Percentiles rank a stretch among this genome's conserved stretches.
Evolutionary conservation across 1,140 invertebrate species (phyloP).

Genomic region (Rhynchophorus ferrugineus): DNA sequence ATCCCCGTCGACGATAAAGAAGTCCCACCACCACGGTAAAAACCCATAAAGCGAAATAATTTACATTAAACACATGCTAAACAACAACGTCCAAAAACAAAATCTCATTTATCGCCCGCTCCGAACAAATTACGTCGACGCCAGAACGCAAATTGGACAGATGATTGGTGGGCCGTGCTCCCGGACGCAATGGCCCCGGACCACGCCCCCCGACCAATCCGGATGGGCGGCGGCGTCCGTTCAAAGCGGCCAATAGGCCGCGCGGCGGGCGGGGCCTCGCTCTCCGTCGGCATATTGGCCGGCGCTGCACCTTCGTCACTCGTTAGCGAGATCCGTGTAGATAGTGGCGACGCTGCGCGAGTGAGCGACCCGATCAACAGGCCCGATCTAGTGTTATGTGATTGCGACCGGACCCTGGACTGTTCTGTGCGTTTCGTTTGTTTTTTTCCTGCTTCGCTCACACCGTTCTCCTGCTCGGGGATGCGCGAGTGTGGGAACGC

Average conservation of each 20-base stretch:
- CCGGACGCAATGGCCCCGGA: constrained; percentile 18
- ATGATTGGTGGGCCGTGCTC: constrained; percentile 32
- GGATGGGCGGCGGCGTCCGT: constrained; percentile 19
- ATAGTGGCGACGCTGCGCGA: constrained; percentile 31
- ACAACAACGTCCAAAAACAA: constrained; percentile 38
- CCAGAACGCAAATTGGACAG: constrained; percentile 33
- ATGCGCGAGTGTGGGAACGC: constrained; percentile 1
- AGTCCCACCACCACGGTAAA: constrained; percentile 31
- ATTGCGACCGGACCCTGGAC: constrained; percentile 4
- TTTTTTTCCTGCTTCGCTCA: neutral
- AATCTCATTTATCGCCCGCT: constrained; percentile 38
- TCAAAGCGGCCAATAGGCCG: constrained; percentile 28
- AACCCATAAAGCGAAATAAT: constrained; percentile 38
- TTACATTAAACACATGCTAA: constrained; percentile 41
- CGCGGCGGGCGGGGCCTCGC: constrained; percentile 19
- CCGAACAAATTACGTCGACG: constrained; percentile 37
- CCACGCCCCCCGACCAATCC: constrained; percentile 29
- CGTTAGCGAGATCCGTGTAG: constrained; percentile 37
- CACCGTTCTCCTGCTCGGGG: constrained; percentile 3
- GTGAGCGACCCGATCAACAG: neutral
- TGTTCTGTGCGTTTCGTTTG: neutral
- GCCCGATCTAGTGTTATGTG: neutral
- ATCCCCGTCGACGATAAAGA: constrained; percentile 27
- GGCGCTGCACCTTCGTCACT: constrained; percentile 33
- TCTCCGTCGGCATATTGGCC: constrained; percentile 27